Evolutionary conservation across 2,797 vertebrate species (phyloP).

Genomic region (Amniataba percoides): DNA sequence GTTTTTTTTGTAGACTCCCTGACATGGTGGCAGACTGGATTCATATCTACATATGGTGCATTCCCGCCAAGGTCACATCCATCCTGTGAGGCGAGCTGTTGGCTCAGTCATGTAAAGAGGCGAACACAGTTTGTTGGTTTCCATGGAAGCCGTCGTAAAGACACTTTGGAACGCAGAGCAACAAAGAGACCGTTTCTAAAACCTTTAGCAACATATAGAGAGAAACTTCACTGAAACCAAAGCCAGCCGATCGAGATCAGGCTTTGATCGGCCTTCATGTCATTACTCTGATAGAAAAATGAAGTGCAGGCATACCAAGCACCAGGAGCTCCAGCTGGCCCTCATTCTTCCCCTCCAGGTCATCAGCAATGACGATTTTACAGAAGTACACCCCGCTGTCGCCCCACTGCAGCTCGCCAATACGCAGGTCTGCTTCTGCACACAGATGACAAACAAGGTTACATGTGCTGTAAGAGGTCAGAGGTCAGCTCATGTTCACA

Average conservation of each 20-base stretch:
- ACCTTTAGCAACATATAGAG: slow-evolving; percentile 11
- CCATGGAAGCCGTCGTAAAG: slow-evolving; percentile 86
- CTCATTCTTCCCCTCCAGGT: slow-evolving; percentile 95
- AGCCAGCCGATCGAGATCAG: background rate
- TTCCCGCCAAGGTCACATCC: slow-evolving; percentile 36
- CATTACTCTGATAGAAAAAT: slow-evolving; percentile 2
- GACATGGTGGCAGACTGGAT: slow-evolving; percentile 44
- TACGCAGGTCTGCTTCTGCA: slow-evolving; percentile 94
- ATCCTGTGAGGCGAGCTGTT: slow-evolving; percentile 20
- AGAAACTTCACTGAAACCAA: slow-evolving; percentile 13
- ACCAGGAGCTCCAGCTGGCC: slow-evolving; percentile 94
- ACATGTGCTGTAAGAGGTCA: slow-evolving; percentile 22
- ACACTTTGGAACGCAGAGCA: slow-evolving; percentile 79
- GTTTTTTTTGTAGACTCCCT: background rate
- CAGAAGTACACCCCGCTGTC: slow-evolving; percentile 98
- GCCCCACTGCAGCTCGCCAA: slow-evolving; percentile 95
- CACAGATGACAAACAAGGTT: slow-evolving; percentile 30
- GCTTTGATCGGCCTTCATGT: background rate
- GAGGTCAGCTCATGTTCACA: slow-evolving; percentile 16
- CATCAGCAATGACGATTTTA: slow-evolving; percentile 92
- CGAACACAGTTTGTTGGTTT: slow-evolving; percentile 84
- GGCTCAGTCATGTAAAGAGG: slow-evolving; percentile 83
- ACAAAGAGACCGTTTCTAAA: slow-evolving; percentile 69
- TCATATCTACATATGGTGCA: slow-evolving; percentile 10
- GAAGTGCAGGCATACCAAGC: slow-evolving; percentile 87